Base-by-base conservation (phyloP, 2,113 vertebrate genomes). In the Ifrita kowaldi region DNA sequence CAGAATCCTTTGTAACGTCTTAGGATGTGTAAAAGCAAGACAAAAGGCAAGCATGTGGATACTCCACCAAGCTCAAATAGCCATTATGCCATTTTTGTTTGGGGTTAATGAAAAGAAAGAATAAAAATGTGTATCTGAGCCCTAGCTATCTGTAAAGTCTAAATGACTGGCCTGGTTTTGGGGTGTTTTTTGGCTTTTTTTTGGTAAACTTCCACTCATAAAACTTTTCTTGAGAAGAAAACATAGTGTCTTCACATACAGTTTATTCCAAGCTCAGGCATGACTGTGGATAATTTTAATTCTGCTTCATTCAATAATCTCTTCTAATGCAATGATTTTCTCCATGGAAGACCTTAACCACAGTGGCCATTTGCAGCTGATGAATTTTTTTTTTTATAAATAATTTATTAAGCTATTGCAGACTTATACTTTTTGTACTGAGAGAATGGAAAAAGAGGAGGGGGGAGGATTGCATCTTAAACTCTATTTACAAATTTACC, bases 401-500 rank as follows among this genome's bases (percentile, higher is more conserved):
- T 98, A 98, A 98, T 98, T 98, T 98, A 98, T 98, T 98, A 97
- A 98, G 95, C 93, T 89, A 89, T 94, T 89, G 82, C 75, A 95
- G 95, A 95, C 96, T 97, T 98, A 89, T 83, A 98, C 95, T 98
- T 98, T 77, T 97, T 96, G 91, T 94, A 94, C 76, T 33, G 92
- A 91, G 80, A 96, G 90, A 91, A 89, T 94, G 70, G 62, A 83
- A 65, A 68, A 91, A 49, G 52, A 68, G 33, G 37, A 60, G 73
- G 68, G 81, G 84, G 91, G 52, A 97, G 97, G 97, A 97, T 55
- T 92, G 97, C 98, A 98, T 99, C 98, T 98, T 98, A 97, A 98
- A 98, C 98, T 98, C 98, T 98, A 98, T 99, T 99, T 99, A 98
- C 98, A 98, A 98, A 99, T 98, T 98, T 98, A 98, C 98, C 98